Evolutionary conservation across 2,797 vertebrate genomes (phyloP).

Genomic region (Lophura swinhoii): DNA sequence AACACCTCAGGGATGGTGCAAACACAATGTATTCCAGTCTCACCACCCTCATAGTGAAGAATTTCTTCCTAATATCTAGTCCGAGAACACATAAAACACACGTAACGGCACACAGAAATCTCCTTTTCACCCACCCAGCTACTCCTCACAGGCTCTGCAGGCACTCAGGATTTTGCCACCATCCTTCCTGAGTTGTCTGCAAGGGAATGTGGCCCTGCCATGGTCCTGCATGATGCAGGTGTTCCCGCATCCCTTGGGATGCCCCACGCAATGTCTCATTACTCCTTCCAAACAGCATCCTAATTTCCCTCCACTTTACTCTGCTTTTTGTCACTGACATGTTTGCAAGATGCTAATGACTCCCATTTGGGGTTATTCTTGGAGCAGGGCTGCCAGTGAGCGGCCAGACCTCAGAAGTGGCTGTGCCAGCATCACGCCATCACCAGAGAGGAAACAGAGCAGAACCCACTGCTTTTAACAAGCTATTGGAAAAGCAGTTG

Average conservation of each 20-base stretch:
- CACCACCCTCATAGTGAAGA: too few species aligned
- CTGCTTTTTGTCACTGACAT: neutral
- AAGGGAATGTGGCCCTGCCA: neutral
- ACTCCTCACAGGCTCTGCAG: neutral
- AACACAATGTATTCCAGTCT: too few species aligned
- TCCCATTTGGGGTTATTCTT: neutral
- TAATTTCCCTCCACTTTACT: neutral
- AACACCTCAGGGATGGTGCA: too few species aligned
- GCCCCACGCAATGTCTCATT: neutral
- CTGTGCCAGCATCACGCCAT: neutral
- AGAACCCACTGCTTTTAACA: neutral
- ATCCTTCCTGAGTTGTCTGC: neutral
- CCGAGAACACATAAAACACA: neutral
- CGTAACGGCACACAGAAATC: neutral
- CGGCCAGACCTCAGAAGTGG: neutral
- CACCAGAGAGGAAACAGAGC: neutral
- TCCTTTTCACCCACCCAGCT: neutral
- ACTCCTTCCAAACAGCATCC: neutral
- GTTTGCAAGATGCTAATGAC: neutral
- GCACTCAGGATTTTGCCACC: too few species aligned
- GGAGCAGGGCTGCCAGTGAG: neutral
- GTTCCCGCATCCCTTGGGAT: rapidly evolving
- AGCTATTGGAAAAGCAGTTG: neutral
- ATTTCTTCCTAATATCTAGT: too few species aligned
- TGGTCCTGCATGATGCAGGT: rapidly evolving